phyloP scores from a whole-genome alignment of 2,113 vertebrate species.

The Toxotes jaculatrix region DNA sequence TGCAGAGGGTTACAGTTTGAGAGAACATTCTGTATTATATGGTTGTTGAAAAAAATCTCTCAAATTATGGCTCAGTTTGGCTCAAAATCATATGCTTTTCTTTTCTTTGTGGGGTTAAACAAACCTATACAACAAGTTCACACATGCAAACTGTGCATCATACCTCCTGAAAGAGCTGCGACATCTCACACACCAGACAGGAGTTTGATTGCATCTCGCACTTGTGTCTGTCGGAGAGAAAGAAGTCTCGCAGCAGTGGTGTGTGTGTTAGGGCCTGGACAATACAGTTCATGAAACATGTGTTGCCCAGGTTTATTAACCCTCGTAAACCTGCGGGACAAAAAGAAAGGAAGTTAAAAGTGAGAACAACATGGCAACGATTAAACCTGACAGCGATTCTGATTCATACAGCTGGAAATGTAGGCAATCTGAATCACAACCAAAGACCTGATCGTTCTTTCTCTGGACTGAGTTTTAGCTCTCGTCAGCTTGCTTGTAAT shows the following conservation, averaged over 20 bases:
- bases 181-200: conserved; percentile 99
- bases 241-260: conserved; percentile 96
- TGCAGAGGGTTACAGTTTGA: conserved; percentile 32
- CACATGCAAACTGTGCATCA: conserved; percentile 43
- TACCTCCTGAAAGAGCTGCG: conserved; percentile 98
- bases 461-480: not conserved
- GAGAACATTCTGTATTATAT: conserved; percentile 40
- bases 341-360: conserved; percentile 30
- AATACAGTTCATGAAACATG: conserved; percentile 99
- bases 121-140: conserved; percentile 13
- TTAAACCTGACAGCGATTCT: not conserved
- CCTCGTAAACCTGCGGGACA: conserved; percentile 91
- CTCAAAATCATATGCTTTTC: not conserved
- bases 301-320: conserved; percentile 98
- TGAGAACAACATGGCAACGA: conserved; percentile 13
- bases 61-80: not conserved
- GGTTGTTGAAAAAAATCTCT: conserved; percentile 12
- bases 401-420: not conserved
- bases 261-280: conserved; percentile 98
- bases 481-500: not conserved
- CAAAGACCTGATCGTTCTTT: not conserved
- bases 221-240: conserved; percentile 97
- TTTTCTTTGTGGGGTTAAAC: conserved; percentile 3
- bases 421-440: conserved; percentile 1
- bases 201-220: conserved; percentile 99